Conservation (phyloP, 2,113 vertebrate species). For the Gadus macrocephalus region DNA sequence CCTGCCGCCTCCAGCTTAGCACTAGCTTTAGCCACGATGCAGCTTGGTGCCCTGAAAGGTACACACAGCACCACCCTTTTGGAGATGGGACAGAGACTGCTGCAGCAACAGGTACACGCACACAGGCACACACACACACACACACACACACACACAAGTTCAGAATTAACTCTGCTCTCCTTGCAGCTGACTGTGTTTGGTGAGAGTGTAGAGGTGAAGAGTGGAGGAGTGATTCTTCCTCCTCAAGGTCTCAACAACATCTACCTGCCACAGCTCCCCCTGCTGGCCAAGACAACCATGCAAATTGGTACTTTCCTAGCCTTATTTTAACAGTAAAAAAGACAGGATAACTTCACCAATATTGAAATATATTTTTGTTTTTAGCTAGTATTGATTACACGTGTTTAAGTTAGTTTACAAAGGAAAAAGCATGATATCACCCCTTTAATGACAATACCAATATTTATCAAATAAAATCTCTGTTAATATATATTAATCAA, state of each 20-base stretch:
- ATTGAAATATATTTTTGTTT: too few relatives aligned
- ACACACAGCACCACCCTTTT: slow-evolving; percentile 40
- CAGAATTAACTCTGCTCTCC: slow-evolving; percentile 2
- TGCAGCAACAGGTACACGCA: slow-evolving; percentile 62
- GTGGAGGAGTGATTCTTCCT: slow-evolving; percentile 56
- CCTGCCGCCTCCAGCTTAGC: slow-evolving; percentile 54
- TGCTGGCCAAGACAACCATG: slow-evolving; percentile 79
- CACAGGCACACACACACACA: neutral
- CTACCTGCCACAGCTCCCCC: slow-evolving; percentile 79
- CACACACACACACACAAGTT: neutral
- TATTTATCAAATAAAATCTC: too few relatives aligned
- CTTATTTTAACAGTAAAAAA: neutral
- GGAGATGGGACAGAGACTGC: slow-evolving; percentile 58
- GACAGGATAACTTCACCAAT: too few relatives aligned
- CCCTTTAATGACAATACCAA: too few relatives aligned
- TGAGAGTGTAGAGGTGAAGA: slow-evolving; percentile 60
- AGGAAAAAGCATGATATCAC: too few relatives aligned
- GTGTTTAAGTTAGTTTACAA: too few relatives aligned
- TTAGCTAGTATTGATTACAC: too few relatives aligned
- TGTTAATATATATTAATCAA: too few relatives aligned
- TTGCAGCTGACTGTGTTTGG: slow-evolving; percentile 77
- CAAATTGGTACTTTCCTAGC: slow-evolving; percentile 74
- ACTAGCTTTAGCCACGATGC: slow-evolving; percentile 56
- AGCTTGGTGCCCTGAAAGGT: slow-evolving; percentile 57
- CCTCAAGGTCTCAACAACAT: slow-evolving; percentile 74